Base-by-base conservation (phyloP, 64 coral and sea anemone species). In the Exaiptasia diaphana region DNA sequence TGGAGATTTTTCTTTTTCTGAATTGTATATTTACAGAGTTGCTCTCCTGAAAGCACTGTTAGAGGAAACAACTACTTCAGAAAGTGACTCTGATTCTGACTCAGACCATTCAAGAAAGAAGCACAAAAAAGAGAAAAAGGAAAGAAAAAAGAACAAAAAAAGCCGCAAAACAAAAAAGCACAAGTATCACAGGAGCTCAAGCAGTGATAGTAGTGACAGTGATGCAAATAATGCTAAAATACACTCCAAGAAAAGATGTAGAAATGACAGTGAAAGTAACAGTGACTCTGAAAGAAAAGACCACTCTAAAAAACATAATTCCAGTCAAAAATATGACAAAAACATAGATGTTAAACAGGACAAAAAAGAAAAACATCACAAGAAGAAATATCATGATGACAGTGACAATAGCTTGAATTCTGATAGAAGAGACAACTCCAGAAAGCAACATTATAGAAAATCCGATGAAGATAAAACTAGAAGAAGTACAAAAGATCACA, bases 61-160 rank as follows among this genome's bases (percentile, higher is more conserved):
- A 38, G 89, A 91, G 13, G 89, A 91, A 77, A 76, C 89, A 11
- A 91, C 89, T 38, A 91, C 88, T 41, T 82, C 77, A 24, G 89
- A 91, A 36, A 85, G 81, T 44, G 81, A 91, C 38, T 78, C 63
- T 36, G 40, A 79, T 50, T 45, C 70, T 0, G 38, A 62, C 11
- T 55, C 77, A 18, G 43, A 25, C 32, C 13, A 54, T 17, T 26
- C 28, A 14, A 78, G 33, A 28, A 87, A 39, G 35, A 67, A 75
- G 41, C 41, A 45, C 1, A 87, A 23, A 78, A 73, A 73, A 26
- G 23, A 73, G 27, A 87, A 57, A 54, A 67, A 62, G 0, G 49
- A 75, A 50, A 61, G 11, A 67, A 76, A 59, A 38, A 63, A 56
- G 33, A 64, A 68, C 35, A 63, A 78, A 75, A 77, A 67, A 77